These are phyloP conservation scores for Potorous gilbertii DNA, from an alignment of 2,797 vertebrate species.

Conservation along the genomic window DNA sequence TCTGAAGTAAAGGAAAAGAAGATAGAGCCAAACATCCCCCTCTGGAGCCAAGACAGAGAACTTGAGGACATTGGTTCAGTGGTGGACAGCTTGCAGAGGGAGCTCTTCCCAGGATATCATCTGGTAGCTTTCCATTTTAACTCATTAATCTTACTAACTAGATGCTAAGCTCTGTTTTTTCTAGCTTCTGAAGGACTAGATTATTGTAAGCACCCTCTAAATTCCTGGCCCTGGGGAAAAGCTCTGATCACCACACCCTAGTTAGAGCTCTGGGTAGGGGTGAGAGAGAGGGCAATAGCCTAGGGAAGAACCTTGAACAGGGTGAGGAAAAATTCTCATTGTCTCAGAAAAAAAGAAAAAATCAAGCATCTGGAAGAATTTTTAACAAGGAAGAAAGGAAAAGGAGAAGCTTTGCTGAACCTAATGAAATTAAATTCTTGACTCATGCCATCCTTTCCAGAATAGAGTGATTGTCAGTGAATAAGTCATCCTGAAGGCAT, in stretches of 20 bases:
- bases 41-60: neutral
- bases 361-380: neutral
- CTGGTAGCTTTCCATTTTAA: neutral
- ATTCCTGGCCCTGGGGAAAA: neutral
- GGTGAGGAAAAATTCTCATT: neutral
- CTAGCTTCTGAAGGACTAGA: neutral
- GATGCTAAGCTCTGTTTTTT: neutral
- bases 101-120: neutral
- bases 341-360: neutral
- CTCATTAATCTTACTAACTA: neutral
- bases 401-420: neutral
- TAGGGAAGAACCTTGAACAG: neutral
- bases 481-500: conserved; percentile 48
- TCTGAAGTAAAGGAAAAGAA: neutral
- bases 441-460: neutral
- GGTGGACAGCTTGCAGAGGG: neutral
- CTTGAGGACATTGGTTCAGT: neutral
- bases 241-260: neutral
- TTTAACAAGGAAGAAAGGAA: neutral
- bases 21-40: neutral
- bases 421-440: conserved; percentile 6
- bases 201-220: neutral
- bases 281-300: neutral
- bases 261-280: neutral
- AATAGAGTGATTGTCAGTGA: conserved; percentile 51